phyloP scores from a whole-genome alignment of 2,797 vertebrate species.

The Cyprinella venusta region DNA sequence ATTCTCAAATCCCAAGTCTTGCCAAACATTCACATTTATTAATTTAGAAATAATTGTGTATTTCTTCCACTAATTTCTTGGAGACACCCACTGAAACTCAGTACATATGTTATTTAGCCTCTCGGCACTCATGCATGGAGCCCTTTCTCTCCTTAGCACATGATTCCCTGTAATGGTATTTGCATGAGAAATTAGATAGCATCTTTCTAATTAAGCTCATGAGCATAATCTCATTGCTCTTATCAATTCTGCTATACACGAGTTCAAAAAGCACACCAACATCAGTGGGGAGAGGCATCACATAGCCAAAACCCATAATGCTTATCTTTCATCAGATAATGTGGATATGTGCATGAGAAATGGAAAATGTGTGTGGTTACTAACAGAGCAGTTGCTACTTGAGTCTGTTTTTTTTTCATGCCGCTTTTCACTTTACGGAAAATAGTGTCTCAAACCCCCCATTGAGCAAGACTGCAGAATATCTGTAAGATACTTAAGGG shows the following conservation, averaged over 20 bases:
- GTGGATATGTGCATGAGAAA: conserved; percentile 28
- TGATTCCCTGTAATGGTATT: conserved; percentile 54
- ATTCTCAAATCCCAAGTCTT: conserved; percentile 12
- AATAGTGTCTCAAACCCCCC: background rate
- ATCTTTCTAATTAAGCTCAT: conserved; percentile 61
- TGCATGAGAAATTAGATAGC: conserved; percentile 47
- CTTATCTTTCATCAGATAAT: conserved; percentile 53
- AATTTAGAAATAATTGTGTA: conserved; percentile 48
- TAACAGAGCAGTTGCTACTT: background rate
- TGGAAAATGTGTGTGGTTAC: conserved; percentile 31
- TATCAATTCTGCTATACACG: conserved; percentile 54
- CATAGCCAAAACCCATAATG: conserved; percentile 51
- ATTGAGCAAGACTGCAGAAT: background rate
- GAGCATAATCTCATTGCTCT: conserved; percentile 56
- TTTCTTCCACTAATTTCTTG: conserved; percentile 40
- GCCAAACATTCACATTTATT: conserved; percentile 31
- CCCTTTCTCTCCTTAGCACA: conserved; percentile 23
- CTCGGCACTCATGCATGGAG: conserved; percentile 41
- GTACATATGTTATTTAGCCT: conserved; percentile 43
- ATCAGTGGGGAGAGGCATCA: conserved; percentile 50
- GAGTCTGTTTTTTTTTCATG: background rate
- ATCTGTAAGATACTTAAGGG: background rate
- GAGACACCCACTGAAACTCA: conserved; percentile 32
- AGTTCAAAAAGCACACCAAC: conserved; percentile 55
- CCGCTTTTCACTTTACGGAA: background rate